Evolutionary conservation across 2,888 invertebrate genomes (phyloP).

Genomic region (Anagyrus pseudococci): DNA sequence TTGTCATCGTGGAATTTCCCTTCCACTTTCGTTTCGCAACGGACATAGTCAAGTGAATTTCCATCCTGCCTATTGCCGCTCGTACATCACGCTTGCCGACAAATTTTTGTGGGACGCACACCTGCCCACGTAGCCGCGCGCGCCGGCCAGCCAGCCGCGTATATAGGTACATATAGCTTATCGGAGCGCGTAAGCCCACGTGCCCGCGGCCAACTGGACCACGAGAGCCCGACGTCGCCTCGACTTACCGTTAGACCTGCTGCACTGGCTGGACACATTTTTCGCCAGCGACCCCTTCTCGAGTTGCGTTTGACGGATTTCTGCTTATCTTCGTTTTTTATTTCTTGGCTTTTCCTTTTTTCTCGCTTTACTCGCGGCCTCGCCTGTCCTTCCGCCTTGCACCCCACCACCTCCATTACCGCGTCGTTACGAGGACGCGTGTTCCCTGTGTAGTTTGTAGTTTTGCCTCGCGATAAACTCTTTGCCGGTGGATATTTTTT

Average conservation of each 20-base stretch:
- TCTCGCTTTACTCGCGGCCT: background rate
- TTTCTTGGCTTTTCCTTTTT: conserved; percentile 7
- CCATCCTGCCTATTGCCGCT: background rate
- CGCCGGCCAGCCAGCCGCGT: background rate
- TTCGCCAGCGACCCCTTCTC: background rate
- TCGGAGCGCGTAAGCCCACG: conserved; percentile 4
- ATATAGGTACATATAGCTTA: background rate
- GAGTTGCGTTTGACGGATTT: conserved; percentile 19
- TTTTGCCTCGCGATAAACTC: background rate
- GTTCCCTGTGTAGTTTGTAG: background rate
- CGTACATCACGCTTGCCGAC: background rate
- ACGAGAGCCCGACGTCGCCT: background rate
- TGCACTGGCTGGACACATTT: background rate
- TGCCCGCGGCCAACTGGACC: conserved; percentile 10
- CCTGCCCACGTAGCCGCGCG: background rate
- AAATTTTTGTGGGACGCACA: background rate
- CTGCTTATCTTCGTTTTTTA: conserved; percentile 21
- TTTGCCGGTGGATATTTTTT: too few species aligned
- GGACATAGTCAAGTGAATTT: background rate
- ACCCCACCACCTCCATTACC: background rate
- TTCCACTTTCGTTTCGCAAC: too few species aligned
- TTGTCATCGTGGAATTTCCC: too few species aligned
- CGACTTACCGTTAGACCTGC: conserved; percentile 12
- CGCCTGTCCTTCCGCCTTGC: too few species aligned
- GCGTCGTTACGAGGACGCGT: too few species aligned